phyloP scores from a whole-genome alignment of 2,797 vertebrate genomes.

The Phoeniculus purpureus region DNA sequence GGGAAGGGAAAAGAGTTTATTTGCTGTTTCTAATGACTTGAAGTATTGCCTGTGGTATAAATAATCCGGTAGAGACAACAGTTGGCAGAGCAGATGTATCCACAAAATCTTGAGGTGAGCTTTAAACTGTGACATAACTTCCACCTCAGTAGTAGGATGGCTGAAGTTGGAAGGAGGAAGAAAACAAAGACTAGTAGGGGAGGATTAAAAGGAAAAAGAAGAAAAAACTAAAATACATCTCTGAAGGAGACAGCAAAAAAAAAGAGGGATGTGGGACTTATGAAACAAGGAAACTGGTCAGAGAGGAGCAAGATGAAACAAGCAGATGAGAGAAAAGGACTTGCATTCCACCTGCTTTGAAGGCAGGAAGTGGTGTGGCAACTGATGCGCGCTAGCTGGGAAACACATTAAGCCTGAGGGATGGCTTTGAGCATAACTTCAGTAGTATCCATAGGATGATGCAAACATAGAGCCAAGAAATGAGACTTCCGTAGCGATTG shows the following conservation, averaged over 20 bases:
- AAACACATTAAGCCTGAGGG: neutral
- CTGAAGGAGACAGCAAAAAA: neutral
- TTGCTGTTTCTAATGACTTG: neutral
- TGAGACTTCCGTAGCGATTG: neutral
- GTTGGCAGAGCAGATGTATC: neutral
- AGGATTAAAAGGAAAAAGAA: neutral
- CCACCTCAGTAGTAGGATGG: neutral
- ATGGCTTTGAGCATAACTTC: neutral
- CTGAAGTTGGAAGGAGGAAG: neutral
- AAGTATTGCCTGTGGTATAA: neutral
- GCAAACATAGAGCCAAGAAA: neutral
- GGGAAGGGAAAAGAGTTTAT: neutral
- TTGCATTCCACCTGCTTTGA: neutral
- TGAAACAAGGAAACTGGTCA: neutral
- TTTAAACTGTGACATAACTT: neutral
- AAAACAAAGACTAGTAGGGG: neutral
- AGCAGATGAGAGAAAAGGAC: neutral
- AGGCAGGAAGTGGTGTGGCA: fast-evolving
- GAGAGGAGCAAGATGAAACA: neutral
- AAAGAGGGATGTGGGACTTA: neutral
- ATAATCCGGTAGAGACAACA: neutral
- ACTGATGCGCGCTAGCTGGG: neutral
- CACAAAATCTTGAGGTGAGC: neutral
- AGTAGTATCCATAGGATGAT: neutral
- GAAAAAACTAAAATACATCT: neutral